Base-by-base conservation (phyloP, 2,888 invertebrate species). In the Apoda limacodes region DNA sequence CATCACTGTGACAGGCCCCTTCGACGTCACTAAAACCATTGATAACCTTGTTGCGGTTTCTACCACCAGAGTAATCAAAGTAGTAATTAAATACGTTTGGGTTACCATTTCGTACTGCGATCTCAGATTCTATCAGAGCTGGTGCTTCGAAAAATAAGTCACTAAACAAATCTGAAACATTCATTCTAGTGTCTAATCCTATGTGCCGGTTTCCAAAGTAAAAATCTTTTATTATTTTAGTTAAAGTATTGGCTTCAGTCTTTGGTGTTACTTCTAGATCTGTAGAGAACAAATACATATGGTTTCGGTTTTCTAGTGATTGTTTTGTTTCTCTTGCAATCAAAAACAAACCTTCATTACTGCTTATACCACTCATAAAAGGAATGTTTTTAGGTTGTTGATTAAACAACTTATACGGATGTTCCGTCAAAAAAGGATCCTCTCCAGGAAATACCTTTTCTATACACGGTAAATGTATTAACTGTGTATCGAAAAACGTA, bases 191-290 rank as follows among this genome's bases (percentile, higher is more conserved):
- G 26, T 51, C 65, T 57, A 55, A 63, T 63, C 39, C 80, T 47
- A 59, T 75, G 50, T 15, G 65, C 26, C 82, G 75, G 50, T 63
- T 59, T 33, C 60, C 66, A 28, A 83, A 69, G 11, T 83, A 85
- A 33, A 80, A 47, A 45, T 71, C 48, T 54, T 53, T 60, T 13
- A 75, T 37, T 45, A 53, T 46, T 34, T 47, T 47, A 9, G 70
- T 56, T 7, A 52, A 46, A 21, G 37, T 34, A 2, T 46, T 43
- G 2, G 65, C 71, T 52, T 62, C 56, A 9, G 52, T 41, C 35
- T 67, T 60, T 2, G 60, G 50, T 9, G 52, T 11, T 43, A 80
- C 72, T 20, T 49, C 45, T 34, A 80, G 46, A 49, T 80, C 78
- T 4, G 75, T 66, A 13, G 72, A 72, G 43, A 76, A 67, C 3